Evolutionary conservation across 2,888 invertebrate genomes (phyloP).

Genomic region (Monochamus alternatus): DNA sequence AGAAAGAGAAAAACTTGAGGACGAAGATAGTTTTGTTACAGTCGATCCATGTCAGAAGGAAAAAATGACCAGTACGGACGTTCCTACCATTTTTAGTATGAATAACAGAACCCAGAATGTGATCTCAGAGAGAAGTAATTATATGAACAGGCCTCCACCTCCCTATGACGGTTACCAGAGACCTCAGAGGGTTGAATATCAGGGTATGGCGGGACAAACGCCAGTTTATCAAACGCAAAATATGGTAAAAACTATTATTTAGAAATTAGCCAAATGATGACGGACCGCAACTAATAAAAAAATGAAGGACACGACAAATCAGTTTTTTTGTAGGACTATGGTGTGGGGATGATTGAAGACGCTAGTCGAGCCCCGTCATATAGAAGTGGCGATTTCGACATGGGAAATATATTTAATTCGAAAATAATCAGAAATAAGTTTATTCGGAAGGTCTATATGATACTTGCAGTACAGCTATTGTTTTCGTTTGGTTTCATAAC

Average conservation of each 20-base stretch:
- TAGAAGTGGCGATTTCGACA: background rate
- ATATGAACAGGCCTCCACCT: slow-evolving; percentile 10
- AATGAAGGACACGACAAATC: too few species aligned
- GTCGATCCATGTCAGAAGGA: slow-evolving; percentile 17
- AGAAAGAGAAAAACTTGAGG: slow-evolving; percentile 2
- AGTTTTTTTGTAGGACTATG: too few species aligned
- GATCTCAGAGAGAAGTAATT: background rate
- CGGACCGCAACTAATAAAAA: too few species aligned
- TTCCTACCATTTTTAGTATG: background rate
- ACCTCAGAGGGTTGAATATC: background rate
- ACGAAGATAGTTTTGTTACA: slow-evolving; percentile 21
- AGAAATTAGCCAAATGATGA: too few species aligned
- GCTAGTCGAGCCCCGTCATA: slow-evolving; percentile 7
- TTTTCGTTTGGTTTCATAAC: slow-evolving; percentile 71
- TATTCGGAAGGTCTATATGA: slow-evolving; percentile 74
- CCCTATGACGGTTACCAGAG: background rate
- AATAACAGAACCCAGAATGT: slow-evolving; percentile 14
- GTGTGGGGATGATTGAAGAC: background rate
- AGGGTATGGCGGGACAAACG: background rate
- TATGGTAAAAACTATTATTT: slow-evolving; percentile 13
- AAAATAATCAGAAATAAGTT: slow-evolving; percentile 58
- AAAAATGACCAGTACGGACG: slow-evolving; percentile 16
- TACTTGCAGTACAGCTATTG: slow-evolving; percentile 72
- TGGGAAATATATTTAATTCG: background rate
- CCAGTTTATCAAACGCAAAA: slow-evolving; percentile 15